phyloP scores from a whole-genome alignment of 2,113 vertebrate species.

The Lutjanus erythropterus region DNA sequence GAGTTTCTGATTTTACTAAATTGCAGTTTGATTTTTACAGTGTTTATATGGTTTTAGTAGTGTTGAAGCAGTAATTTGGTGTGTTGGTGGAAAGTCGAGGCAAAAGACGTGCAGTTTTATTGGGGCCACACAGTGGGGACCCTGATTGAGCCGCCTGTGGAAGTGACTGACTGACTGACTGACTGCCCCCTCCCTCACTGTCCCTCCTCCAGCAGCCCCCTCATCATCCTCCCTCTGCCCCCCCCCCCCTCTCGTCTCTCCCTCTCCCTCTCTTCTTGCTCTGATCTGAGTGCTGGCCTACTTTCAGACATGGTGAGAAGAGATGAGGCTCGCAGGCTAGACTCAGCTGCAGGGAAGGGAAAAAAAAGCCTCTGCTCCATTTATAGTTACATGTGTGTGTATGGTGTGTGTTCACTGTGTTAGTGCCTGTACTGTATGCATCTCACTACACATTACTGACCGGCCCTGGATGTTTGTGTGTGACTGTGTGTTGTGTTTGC shows the following conservation, averaged over 20 bases:
- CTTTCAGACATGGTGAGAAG: conserved; percentile 82
- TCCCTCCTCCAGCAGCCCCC: background rate
- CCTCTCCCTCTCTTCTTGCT: conserved; percentile 42
- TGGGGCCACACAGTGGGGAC: background rate
- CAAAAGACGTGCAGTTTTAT: background rate
- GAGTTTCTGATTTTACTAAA: too few relatives aligned
- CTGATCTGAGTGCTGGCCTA: conserved; percentile 81
- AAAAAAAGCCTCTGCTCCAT: conserved; percentile 77
- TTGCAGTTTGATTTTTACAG: too few relatives aligned
- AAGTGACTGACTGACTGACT: too few relatives aligned
- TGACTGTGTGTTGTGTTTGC: conserved; percentile 6
- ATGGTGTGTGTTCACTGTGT: conserved; percentile 32
- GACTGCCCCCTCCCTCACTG: background rate
- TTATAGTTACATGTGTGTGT: conserved; percentile 79
- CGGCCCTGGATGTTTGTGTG: conserved; percentile 30
- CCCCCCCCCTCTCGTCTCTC: background rate
- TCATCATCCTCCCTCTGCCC: conserved; percentile 17
- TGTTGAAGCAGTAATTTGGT: too few relatives aligned
- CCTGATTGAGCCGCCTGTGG: conserved; percentile 6
- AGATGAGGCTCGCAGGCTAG: conserved; percentile 80
- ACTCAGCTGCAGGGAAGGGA: conserved; percentile 77
- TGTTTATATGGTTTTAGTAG: too few relatives aligned
- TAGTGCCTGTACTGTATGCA: conserved; percentile 8
- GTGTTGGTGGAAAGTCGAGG: background rate
- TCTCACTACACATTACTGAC: conserved; percentile 34